Conservation (phyloP, 2,888 invertebrate species). For the Pyrocoelia pectoralis region DNA sequence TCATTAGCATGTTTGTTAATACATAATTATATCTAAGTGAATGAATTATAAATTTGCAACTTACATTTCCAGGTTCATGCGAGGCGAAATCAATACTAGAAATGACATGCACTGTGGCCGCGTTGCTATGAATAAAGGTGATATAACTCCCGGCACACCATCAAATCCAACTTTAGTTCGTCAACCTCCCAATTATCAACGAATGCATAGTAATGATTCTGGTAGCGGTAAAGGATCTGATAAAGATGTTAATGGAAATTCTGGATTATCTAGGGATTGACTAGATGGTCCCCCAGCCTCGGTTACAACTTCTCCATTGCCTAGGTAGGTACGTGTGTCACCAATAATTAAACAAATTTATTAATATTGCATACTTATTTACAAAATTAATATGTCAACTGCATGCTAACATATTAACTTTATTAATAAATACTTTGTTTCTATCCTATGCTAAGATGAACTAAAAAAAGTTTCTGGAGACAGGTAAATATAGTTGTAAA, state of each 20-base stretch:
- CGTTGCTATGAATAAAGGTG: constrained; percentile 64
- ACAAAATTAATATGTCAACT: no score
- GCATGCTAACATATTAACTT: no score
- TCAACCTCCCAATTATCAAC: constrained; percentile 79
- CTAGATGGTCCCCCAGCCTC: constrained; percentile 78
- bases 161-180: constrained; percentile 72
- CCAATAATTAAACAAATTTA: neutral
- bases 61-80: constrained; percentile 77
- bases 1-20: no score
- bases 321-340: constrained; percentile 38
- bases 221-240: constrained; percentile 72
- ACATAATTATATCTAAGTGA: neutral
- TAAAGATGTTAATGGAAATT: constrained; percentile 69
- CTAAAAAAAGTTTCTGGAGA: no score
- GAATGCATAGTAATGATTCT: constrained; percentile 88
- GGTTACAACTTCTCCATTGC: constrained; percentile 49
- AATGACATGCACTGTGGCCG: constrained; percentile 49
- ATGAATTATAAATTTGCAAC: neutral
- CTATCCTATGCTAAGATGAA: no score
- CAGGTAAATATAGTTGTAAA: no score
- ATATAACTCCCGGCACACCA: constrained; percentile 77
- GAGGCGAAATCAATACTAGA: constrained; percentile 79
- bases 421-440: no score
- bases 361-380: constrained; percentile 23
- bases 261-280: constrained; percentile 73